Conservation (phyloP, 2,888 invertebrate genomes). For the Nowickia ferox region DNA sequence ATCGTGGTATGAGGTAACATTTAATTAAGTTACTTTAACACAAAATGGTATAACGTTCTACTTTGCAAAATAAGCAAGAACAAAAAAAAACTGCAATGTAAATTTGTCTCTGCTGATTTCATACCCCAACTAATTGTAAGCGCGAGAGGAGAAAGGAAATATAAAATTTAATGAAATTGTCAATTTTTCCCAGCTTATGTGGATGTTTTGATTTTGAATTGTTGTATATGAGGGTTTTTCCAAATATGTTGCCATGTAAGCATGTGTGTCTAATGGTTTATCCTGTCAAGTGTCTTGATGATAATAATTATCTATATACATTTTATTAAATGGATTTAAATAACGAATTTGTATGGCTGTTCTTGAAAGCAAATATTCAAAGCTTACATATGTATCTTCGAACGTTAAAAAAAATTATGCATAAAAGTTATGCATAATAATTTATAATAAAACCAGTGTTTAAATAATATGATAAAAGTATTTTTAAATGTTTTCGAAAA, state of each 20-base stretch:
- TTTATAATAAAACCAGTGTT: too few species aligned
- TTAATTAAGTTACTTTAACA: constrained; percentile 66
- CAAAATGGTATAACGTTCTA: constrained; percentile 35
- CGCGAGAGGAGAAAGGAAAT: background rate
- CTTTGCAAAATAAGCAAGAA: constrained; percentile 17
- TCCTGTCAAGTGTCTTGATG: constrained; percentile 18
- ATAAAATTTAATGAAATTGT: constrained; percentile 63
- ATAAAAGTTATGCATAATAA: background rate
- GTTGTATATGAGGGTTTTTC: background rate
- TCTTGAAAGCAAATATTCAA: background rate
- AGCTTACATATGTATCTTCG: constrained; percentile 1
- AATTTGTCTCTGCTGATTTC: constrained; percentile 47
- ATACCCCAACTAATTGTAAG: constrained; percentile 9
- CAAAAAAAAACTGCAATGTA: constrained; percentile 27
- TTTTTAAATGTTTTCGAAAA: too few species aligned
- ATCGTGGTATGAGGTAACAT: constrained; percentile 47
- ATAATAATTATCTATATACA: constrained; percentile 2
- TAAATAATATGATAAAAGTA: too few species aligned
- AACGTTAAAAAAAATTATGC: background rate
- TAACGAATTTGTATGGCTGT: background rate
- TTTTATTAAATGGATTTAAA: constrained; percentile 1
- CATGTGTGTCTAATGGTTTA: constrained; percentile 13
- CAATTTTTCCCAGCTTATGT: constrained; percentile 49
- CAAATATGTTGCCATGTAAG: background rate
- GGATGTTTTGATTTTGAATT: constrained; percentile 51